Percentiles rank a stretch among this genome's conserved stretches.
These are phyloP conservation scores for Microplitis deprimator DNA, from an alignment of 2,888 invertebrate genomes.

Conservation along the genomic window DNA sequence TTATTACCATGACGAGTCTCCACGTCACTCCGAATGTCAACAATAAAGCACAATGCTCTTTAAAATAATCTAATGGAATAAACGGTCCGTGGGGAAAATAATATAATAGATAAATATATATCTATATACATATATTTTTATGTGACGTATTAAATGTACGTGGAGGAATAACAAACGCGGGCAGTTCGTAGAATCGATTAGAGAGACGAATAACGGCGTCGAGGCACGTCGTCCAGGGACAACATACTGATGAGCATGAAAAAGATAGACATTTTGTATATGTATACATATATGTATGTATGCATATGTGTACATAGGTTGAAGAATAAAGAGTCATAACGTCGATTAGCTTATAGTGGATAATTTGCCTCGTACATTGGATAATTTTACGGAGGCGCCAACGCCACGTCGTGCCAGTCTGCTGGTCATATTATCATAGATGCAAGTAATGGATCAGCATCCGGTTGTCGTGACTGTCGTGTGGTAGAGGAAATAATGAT, in stretches of 20 bases:
- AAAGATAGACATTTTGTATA: background rate
- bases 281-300: background rate
- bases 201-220: conserved; percentile 9
- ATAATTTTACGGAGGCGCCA: conserved; percentile 63
- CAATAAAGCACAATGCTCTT: background rate
- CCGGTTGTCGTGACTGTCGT: conserved; percentile 10
- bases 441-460: conserved; percentile 35
- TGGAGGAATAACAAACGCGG: background rate
- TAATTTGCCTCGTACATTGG: conserved; percentile 59
- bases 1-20: background rate
- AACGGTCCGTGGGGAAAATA: conserved; percentile 1
- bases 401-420: conserved; percentile 45
- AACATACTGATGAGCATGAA: background rate
- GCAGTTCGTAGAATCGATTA: conserved; percentile 36
- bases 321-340: conserved; percentile 47
- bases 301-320: conserved; percentile 13
- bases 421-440: conserved; percentile 20
- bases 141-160: too few species aligned
- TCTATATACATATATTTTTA: too few species aligned
- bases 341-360: conserved; percentile 59
- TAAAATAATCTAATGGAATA: background rate
- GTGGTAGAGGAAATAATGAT: background rate
- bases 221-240: conserved; percentile 2
- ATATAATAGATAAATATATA: background rate
- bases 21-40: background rate